Evolutionary conservation across 1,140 invertebrate species (phyloP).

Genomic region (honey bee (Apis mellifera)): DNA sequence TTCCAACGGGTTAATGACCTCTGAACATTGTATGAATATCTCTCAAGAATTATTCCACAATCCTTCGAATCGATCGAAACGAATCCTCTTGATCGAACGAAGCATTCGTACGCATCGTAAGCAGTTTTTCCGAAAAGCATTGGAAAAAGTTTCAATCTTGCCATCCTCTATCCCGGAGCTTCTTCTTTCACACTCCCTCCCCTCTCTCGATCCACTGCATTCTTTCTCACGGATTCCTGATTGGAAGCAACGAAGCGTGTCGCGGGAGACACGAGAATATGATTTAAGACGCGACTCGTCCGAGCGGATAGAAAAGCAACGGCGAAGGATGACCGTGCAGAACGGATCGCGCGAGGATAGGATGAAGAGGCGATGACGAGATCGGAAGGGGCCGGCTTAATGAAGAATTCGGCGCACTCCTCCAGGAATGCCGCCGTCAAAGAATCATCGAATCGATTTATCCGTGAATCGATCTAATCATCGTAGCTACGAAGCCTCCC

Average conservation of each 20-base stretch:
- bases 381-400: slow-evolving; percentile 60
- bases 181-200: background rate
- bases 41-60: too few species aligned
- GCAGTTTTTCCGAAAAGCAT: background rate
- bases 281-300: slow-evolving; percentile 63
- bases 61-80: too few species aligned
- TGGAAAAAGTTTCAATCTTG: too few species aligned
- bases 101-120: too few species aligned
- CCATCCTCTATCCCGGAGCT: too few species aligned
- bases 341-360: slow-evolving; percentile 33
- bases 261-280: slow-evolving; percentile 39
- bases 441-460: slow-evolving; percentile 65
- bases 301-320: slow-evolving; percentile 44
- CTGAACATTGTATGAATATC: too few species aligned
- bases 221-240: slow-evolving; percentile 49
- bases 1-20: too few species aligned
- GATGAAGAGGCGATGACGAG: slow-evolving; percentile 65
- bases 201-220: background rate
- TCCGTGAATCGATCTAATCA: slow-evolving; percentile 64
- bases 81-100: too few species aligned
- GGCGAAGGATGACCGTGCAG: slow-evolving; percentile 56
- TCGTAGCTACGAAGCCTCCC: slow-evolving; percentile 8
- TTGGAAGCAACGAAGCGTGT: slow-evolving; percentile 45
- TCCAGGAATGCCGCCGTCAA: slow-evolving; percentile 45
- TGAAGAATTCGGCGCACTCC: slow-evolving; percentile 61